Percentiles rank a stretch among this genome's conserved stretches.
phyloP scores from a whole-genome alignment of 2,113 vertebrate species.

The Pipra filicauda region DNA sequence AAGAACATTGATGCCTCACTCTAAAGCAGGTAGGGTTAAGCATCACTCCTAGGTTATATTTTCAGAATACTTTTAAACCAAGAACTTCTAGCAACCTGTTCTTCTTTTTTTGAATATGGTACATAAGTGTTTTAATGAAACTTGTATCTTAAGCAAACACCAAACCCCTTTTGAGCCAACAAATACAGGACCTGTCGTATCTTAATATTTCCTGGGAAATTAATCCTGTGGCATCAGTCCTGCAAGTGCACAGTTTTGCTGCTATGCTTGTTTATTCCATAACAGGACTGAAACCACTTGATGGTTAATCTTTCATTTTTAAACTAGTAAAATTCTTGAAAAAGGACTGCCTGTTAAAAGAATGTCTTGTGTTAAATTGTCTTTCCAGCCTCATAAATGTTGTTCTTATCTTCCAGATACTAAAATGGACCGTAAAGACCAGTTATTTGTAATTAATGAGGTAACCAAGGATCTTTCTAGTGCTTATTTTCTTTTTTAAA shows the following conservation, averaged over 20 bases:
- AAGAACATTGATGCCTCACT: slow-evolving; percentile 92
- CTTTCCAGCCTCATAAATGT: neutral
- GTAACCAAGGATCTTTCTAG: slow-evolving; percentile 62
- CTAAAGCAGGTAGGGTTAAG: slow-evolving; percentile 85
- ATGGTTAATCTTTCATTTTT: neutral
- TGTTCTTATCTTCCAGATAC: slow-evolving; percentile 81
- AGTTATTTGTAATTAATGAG: slow-evolving; percentile 95
- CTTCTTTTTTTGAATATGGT: neutral
- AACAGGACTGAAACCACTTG: neutral
- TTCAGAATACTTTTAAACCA: neutral
- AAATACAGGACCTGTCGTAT: rapidly evolving
- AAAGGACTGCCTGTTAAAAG: neutral
- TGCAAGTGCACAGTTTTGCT: neutral
- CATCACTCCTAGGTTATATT: rapidly evolving
- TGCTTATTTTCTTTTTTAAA: neutral
- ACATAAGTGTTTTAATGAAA: neutral
- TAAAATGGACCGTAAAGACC: slow-evolving; percentile 99
- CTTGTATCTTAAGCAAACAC: neutral
- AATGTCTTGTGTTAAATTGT: neutral
- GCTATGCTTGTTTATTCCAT: neutral
- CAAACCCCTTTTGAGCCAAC: neutral
- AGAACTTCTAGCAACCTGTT: neutral
- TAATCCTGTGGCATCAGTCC: rapidly evolving
- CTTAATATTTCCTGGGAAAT: neutral
- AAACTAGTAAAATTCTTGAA: neutral